Evolutionary conservation across 1,140 invertebrate species (phyloP).

Genomic region (Probaryconus sp.): DNA sequence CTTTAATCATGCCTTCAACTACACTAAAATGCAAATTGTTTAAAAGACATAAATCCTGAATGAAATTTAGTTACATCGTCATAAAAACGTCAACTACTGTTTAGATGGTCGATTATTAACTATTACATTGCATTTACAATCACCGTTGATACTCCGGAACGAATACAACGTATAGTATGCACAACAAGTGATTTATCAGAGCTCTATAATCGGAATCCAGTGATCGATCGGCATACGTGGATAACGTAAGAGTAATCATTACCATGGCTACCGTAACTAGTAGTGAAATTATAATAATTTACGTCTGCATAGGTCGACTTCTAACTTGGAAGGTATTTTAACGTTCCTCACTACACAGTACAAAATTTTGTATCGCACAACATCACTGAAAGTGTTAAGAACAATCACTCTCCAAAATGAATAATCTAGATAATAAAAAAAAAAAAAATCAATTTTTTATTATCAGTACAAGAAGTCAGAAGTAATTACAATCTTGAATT

Average conservation of each 20-base stretch:
- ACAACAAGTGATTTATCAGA: conserved; percentile 51
- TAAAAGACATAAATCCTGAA: too few species aligned
- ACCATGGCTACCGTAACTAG: conserved; percentile 64
- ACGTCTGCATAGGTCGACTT: conserved; percentile 5
- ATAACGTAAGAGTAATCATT: conserved; percentile 66
- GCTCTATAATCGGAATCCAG: conserved; percentile 63
- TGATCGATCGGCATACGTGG: conserved; percentile 64
- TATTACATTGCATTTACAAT: conserved; percentile 33
- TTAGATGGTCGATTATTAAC: conserved; percentile 49
- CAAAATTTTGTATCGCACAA: too few species aligned
- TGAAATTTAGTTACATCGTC: conserved; percentile 18
- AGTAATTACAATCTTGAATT: too few species aligned
- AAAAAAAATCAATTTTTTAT: too few species aligned
- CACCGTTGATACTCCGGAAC: conserved; percentile 5
- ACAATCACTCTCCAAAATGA: too few species aligned
- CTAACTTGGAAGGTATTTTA: too few species aligned
- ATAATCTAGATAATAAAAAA: too few species aligned
- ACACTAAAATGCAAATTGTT: too few species aligned
- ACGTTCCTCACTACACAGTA: too few species aligned
- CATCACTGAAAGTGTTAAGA: too few species aligned
- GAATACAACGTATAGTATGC: conserved; percentile 20
- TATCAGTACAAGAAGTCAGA: too few species aligned
- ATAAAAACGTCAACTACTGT: conserved; percentile 19
- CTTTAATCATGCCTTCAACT: too few species aligned
- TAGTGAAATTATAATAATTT: conserved; percentile 64